Evolutionary conservation across 1,140 invertebrate species (phyloP), one percentile per base, ranked within the genome.

Genomic region (Oryzaephilus surinamensis): DNA sequence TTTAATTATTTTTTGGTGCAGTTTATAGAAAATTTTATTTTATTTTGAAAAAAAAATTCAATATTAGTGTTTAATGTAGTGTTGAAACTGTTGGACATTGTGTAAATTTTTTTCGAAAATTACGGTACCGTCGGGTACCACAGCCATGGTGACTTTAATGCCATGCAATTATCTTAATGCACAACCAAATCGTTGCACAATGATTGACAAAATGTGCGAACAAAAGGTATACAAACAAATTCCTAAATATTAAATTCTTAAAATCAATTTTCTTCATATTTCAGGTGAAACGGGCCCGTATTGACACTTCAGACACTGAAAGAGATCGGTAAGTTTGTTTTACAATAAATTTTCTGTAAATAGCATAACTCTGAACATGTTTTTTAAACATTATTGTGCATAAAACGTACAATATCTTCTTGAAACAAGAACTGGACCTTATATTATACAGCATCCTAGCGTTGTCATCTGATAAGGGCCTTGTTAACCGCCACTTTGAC

Each of bases 131-230:
- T 15, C 46, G 51, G 42, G 48, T 46, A 36, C 31, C 32, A 30
- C 23, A 37, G 57, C 43, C 46, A 70, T 70, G 68, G 68, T 70
- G 54, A 70, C 68, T 57, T 58, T 70, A 57, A 70, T 70, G 68
- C 68, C 68, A 41, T 70, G 67, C 45, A 69, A 63, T 56, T 70
- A 68, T 51, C 40, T 63, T 34, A 60, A 56, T 43, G 52, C 65
- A 39, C 63, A 65, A 48, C 58, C 61, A 38, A 55, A 65, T 32
- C 66, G 68, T 59, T 60, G 58, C 50, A 63, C 66, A 51, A 67
- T 70, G 66, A 68, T 70, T 52, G 67, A 70, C 50, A 70, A 70
- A 58, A 68, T 70, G 66, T 69, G 68, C 49, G 67, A 70, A 50
- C 66, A 66, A 44, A 70, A 70, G 67, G 67, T 70, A 66, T 29